phyloP scores from a whole-genome alignment of 2,888 invertebrate genomes.

The Stegophylla sp. region DNA sequence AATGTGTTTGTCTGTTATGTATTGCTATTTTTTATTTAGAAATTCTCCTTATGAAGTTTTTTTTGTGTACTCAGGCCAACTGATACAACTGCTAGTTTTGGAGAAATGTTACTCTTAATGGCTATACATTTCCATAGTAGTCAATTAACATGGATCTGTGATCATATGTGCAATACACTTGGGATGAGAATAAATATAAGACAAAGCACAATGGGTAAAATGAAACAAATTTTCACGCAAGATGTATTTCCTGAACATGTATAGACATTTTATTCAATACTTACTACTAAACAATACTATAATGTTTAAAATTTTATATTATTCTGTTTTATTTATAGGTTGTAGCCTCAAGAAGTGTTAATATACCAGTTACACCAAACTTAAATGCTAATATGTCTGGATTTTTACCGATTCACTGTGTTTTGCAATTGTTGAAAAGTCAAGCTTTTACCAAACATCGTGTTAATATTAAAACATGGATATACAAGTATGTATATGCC shows the following conservation, averaged over 20 bases:
- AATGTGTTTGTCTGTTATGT: slow-evolving; percentile 15
- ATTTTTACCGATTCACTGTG: slow-evolving; percentile 94
- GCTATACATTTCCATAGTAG: slow-evolving; percentile 97
- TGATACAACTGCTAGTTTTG: slow-evolving; percentile 86
- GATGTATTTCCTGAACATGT: slow-evolving; percentile 96
- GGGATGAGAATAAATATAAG: slow-evolving; percentile 89
- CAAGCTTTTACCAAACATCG: slow-evolving; percentile 94
- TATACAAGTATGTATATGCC: slow-evolving; percentile 74
- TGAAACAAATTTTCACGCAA: slow-evolving; percentile 93
- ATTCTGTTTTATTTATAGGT: slow-evolving; percentile 68
- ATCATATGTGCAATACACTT: slow-evolving; percentile 89
- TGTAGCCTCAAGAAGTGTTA: slow-evolving; percentile 93
- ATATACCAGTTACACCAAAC: slow-evolving; percentile 90
- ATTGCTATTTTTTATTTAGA: background rate
- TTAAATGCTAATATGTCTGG: slow-evolving; percentile 88
- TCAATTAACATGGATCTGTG: slow-evolving; percentile 90
- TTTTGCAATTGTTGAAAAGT: slow-evolving; percentile 91
- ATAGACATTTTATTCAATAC: slow-evolving; percentile 58
- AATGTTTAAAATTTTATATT: background rate
- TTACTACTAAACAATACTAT: background rate
- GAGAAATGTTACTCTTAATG: slow-evolving; percentile 92
- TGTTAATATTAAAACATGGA: slow-evolving; percentile 96
- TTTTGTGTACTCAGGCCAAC: slow-evolving; percentile 70
- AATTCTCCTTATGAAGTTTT: background rate
- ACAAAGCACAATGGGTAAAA: slow-evolving; percentile 83